These are phyloP conservation scores for Cheilosia scutellata DNA, from an alignment of 2,888 invertebrate species.

Conservation along the genomic window DNA sequence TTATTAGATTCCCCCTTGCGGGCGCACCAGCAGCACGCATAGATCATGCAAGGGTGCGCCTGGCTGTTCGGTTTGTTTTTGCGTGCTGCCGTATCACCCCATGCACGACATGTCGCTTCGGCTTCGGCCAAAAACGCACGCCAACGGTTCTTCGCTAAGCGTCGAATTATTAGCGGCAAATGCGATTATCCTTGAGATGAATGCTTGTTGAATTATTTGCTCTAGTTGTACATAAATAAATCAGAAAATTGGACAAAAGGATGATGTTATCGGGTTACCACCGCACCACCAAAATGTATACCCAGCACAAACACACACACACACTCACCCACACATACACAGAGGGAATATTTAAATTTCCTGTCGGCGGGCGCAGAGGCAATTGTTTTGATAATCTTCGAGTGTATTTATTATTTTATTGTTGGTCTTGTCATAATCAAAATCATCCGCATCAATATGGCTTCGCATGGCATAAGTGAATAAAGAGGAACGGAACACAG, in stretches of 20 bases:
- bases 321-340: not conserved
- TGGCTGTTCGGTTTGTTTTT: not conserved
- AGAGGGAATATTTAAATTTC: slow-evolving; percentile 30
- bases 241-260: slow-evolving; percentile 28
- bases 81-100: slow-evolving; percentile 10
- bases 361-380: not conserved
- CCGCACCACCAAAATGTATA: too few species aligned
- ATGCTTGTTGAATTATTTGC: slow-evolving; percentile 61
- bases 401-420: slow-evolving; percentile 54
- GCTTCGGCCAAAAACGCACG: slow-evolving; percentile 2
- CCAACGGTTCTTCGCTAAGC: slow-evolving; percentile 17
- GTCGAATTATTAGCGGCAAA: slow-evolving; percentile 63
- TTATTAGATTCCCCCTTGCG: slow-evolving; percentile 60
- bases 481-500: not conserved
- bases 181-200: slow-evolving; percentile 65
- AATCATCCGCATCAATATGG: slow-evolving; percentile 38
- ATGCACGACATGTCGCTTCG: not conserved
- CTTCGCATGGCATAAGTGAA: slow-evolving; percentile 17
- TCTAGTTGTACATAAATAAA: slow-evolving; percentile 37
- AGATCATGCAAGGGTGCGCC: slow-evolving; percentile 4
- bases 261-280: slow-evolving; percentile 6
- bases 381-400: slow-evolving; percentile 65
- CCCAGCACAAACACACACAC: too few species aligned
- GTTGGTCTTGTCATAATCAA: slow-evolving; percentile 59
- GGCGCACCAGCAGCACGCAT: slow-evolving; percentile 7